Evolutionary conservation across 2,113 vertebrate genomes (phyloP), one percentile per base, ranked within the genome.

Genomic region (Chlorodrepanis virens): DNA sequence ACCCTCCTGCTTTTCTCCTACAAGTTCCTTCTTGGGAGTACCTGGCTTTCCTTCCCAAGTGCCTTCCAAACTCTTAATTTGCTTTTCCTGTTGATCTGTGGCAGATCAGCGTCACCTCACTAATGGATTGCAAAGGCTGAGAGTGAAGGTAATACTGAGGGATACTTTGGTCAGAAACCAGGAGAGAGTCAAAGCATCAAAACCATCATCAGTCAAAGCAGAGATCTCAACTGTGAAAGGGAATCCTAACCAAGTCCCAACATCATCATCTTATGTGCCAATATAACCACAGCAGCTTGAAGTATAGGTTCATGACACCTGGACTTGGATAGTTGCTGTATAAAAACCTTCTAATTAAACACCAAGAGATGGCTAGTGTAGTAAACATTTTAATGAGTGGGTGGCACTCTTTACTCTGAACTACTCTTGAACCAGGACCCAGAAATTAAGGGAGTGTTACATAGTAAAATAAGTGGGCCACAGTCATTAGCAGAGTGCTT

Each of bases 351-450:
- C 83, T 94, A 87, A 91, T 96, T 90, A 90, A 78, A 85, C 65
- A 31, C 33, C 61, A 54, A 69, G 59, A 80, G 74, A 42, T 67
- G 33, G 27, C 44, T 68, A 35, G 61, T 81, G 94, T n/a, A 93
- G 86, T 91, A 96, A 93, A 94, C 93, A 92, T 64, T 94, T 95
- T 97, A 96, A 95, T 97, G 93, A 96, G 67, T 54, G 78, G 69
- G 72, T 96, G 93, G 74, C 85, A 92, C 21, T 88, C 79, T 91
- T 91, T 54, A 31, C 40, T 91, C 49, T 81, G 77, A 95, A 64
- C 68, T 52, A 17, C 64, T 69, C 65, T 91, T 84, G 83, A 96
- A 83, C 82, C 7, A 7, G 5, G 68, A 96, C 83, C 70, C 64
- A 70, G 64, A 75, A 78, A 52, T 11, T 29, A 45, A 2, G 3